These are phyloP conservation scores for Drosophila pseudotakahashii DNA, from an alignment of 2,888 invertebrate genomes.

Conservation along the genomic window DNA sequence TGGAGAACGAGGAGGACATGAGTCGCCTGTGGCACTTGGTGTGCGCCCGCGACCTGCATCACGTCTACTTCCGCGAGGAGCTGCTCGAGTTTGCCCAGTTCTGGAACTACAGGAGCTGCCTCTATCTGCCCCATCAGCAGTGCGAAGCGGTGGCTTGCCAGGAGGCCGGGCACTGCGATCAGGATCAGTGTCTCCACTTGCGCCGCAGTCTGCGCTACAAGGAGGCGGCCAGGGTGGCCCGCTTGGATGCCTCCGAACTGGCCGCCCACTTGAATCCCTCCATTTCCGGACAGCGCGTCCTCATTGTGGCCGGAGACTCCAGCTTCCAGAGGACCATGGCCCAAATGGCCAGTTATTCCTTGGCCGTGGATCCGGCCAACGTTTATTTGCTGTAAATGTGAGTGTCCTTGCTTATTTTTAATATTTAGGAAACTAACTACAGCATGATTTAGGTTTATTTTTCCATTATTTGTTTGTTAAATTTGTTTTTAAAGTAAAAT, in stretches of 20 bases:
- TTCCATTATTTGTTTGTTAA: no score
- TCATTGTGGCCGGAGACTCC: conserved; percentile 60
- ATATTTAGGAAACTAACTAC: background rate
- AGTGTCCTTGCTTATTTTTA: background rate
- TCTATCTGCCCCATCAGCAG: conserved; percentile 86
- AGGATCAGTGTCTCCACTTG: conserved; percentile 61
- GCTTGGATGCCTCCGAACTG: conserved; percentile 57
- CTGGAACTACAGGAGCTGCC: conserved; percentile 91
- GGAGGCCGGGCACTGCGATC: conserved; percentile 26
- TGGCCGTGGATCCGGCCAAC: conserved; percentile 42
- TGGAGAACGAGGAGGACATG: conserved; percentile 88
- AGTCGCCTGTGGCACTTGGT: conserved; percentile 87
- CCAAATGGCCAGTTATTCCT: conserved; percentile 12
- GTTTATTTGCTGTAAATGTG: conserved; percentile 54
- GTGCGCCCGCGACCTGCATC: conserved; percentile 86
- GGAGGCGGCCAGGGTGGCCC: conserved; percentile 61
- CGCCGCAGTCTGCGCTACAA: conserved; percentile 71
- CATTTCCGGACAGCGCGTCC: conserved; percentile 8
- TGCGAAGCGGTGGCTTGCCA: conserved; percentile 52
- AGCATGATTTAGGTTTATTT: background rate
- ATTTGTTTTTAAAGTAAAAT: no score
- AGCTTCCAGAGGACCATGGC: conserved; percentile 51
- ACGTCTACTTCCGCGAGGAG: conserved; percentile 87
- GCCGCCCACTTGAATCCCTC: background rate
- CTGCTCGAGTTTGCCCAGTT: conserved; percentile 86